Evolutionary conservation across 2,888 invertebrate genomes (phyloP), one percentile per base, ranked within the genome.

Genomic region (Periphyllus acericola): DNA sequence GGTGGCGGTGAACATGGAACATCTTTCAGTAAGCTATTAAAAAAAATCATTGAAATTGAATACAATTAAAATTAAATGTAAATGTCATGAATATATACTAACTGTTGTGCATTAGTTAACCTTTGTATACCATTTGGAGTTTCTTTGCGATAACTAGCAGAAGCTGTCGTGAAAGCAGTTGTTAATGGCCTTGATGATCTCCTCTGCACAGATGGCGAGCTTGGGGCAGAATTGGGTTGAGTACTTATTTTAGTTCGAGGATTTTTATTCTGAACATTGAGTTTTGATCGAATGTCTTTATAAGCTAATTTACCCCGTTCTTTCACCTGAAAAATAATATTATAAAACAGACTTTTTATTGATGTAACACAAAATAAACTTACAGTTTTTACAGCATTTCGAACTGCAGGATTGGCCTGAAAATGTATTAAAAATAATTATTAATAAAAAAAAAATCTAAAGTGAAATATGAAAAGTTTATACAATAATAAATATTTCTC

Each of bases 381-480:
- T 94, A 97, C 97, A 93, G 96, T 95, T 94, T 97, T 96, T 89
- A 97, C 97, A 91, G 97, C 97, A 92, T 96, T 96, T 93, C 96
- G 97, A 92, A 98, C 95, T 91, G 97, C 97, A 91, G 97, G 97
- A 93, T 97, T 97, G 90, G 97, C 96, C 97, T 97, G 94, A 91
- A 95, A 94, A 93, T 91, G 90, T 79, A 89, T 89, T 88, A 89
- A 90, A 89, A 90, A 74, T 89, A 89, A 89, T 86, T 82, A 76
- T 89, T 40, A 83, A 82, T 89, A 82, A 79, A 74, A 6, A 36
- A 5, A 36, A 36, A n/a, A n/a, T n/a, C n/a, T 6, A 3, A 36
- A 36, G 36, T 36, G 6, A 36, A 3, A 5, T 36, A 40, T 40
- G 6, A 40, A 40, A 8, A 8, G 40, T 40, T 40, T 3, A 40